Evolutionary conservation across 1,140 invertebrate species (phyloP).

Genomic region (Ladona fulva): DNA sequence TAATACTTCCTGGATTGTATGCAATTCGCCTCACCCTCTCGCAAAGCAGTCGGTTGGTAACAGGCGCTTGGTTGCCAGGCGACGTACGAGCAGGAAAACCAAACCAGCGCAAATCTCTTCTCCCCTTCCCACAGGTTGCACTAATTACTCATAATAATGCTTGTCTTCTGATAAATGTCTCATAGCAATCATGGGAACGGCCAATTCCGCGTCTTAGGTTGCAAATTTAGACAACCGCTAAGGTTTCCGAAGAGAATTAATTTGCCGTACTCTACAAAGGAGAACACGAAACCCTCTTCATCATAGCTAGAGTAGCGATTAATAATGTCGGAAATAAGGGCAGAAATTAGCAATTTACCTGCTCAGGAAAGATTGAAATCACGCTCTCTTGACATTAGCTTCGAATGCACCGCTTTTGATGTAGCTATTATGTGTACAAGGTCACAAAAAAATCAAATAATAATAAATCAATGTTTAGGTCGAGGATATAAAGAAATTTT

Average conservation of each 20-base stretch:
- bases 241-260: not conserved
- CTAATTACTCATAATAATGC: constrained; percentile 3
- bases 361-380: too few relatives aligned
- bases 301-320: too few relatives aligned
- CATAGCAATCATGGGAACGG: not conserved
- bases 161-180: not conserved
- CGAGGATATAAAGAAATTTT: too few relatives aligned
- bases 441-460: too few relatives aligned
- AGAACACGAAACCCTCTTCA: not conserved
- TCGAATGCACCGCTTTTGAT: too few relatives aligned
- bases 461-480: too few relatives aligned
- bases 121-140: not conserved
- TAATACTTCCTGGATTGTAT: too few relatives aligned
- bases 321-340: too few relatives aligned
- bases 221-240: constrained; percentile 5
- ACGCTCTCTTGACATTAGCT: too few relatives aligned
- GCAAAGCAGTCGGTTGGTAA: not conserved
- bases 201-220: not conserved
- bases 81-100: not conserved
- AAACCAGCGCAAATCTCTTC: not conserved
- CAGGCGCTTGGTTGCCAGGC: not conserved
- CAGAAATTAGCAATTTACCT: too few relatives aligned
- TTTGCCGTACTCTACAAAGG: not conserved
- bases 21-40: too few relatives aligned
- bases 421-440: too few relatives aligned